Evolutionary conservation across 2,797 vertebrate genomes (phyloP), one percentile per base, ranked within the genome.

Genomic region (Chaetodon trifasciatus): DNA sequence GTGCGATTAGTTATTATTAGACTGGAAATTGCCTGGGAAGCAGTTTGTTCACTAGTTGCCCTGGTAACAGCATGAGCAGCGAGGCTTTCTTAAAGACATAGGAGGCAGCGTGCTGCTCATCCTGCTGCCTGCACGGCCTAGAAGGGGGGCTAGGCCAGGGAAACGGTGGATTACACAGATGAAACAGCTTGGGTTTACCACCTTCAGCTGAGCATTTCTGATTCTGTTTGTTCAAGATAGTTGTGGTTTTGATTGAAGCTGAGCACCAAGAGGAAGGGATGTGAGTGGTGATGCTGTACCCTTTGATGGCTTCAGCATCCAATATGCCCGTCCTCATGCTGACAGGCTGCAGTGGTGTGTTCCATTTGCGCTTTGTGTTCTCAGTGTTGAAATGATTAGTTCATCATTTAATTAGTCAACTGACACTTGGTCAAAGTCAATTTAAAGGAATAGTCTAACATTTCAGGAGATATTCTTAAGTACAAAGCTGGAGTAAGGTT

Each of bases 1-100:
- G 90, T 83, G 94, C 88, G 90, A 97, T 96, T 96, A 93, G 95
- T 96, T 97, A 97, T 97, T 97, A 97, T 97, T 98, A 97, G 96
- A 96, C 94, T 95, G 84, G 85, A 95, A 95, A 95, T 92, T 92
- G 93, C 94, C 94, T 95, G 91, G 90, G 94, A 97, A 97, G 95
- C 96, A 95, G 95, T 96, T 96, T 96, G 94, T 96, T 96, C 96
- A 95, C 93, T 89, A 91, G 97, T 97, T 97, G 94, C 96, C 96
- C 92, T 97, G 96, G 97, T 95, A 97, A 98, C 97, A 96, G 94
- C 93, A 94, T 96, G 94, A 95, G 93, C 92, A 95, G 93, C 75
- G 76, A 94, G 93, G 94, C 92, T 94, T 87, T 93, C 92, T 96
- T 96, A 96, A 96, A 97, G 96, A 79, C 72, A 80, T 62, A 87